Evolutionary conservation across 1,140 invertebrate species (phyloP), one percentile per base, ranked within the genome.

Genomic region (Drosophila neocordata): DNA sequence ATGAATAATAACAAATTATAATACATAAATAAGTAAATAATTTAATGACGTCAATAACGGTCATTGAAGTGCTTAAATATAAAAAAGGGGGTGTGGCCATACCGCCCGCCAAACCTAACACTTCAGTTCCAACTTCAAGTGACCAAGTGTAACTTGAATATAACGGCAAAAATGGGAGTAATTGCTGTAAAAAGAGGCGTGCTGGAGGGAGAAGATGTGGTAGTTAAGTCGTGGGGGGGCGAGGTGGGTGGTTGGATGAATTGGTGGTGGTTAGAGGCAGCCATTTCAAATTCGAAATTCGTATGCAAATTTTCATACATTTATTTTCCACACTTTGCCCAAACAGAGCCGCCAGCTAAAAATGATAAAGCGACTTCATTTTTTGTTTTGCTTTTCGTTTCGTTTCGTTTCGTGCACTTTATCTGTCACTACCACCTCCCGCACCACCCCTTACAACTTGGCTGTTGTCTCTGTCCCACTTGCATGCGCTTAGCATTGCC

Each of bases 311-410:
- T 85, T 87, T 35, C 82, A 84, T 85, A 81, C 81, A 85, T 87
- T 81, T 87, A 85, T 85, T 85, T 85, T 85, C 81, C 81, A 85
- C 81, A 85, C 82, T 81, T 81, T 87, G 81, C 67, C 69, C 82
- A 87, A 87, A 82, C 77, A 74, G 67, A 67, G 82, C 81, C 82
- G 82, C 82, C 41, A 59, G 82, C 81, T 85, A 85, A 85, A 85
- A 85, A 85, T 85, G 81, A 85, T 85, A 85, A 85, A 85, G 82
- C 81, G 81, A 81, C 82, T 85, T 85, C 77, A 85, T 85, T 85
- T 84, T 84, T 85, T 70, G 55, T 76, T 67, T 53, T 53, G 59
- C 38, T 69, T 64, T 76, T 80, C 69, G 62, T 80, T 80, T 64
- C 69, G 62, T 80, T 80, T 64, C 53, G 61, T 73, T 73, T 77